Evolutionary conservation across 1,140 invertebrate species (phyloP), one percentile per base, ranked within the genome.

Genomic region (Maniola jurtina): DNA sequence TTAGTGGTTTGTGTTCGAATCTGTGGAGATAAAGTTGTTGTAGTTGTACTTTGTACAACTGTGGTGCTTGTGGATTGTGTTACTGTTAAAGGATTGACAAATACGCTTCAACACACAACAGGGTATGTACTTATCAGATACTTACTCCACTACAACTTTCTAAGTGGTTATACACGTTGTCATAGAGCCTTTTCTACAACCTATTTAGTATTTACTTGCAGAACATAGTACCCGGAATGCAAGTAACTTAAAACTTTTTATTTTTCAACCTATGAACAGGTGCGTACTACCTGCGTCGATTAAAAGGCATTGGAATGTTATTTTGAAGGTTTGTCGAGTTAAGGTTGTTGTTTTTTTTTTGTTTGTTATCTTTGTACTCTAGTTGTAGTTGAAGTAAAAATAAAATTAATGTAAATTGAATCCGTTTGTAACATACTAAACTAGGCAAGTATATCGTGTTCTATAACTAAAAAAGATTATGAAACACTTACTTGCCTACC

Each of bases 1-100:
- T 86, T 84, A 84, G 86, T 89, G 84, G 68, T 76, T 25, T 77
- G 84, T 89, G 87, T 86, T 86, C 73, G 72, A 86, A 84, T 81
- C 83, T 81, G 82, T 84, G 84, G 75, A 81, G 77, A 73, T 74
- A 76, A 75, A 81, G 72, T 76, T 74, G 62, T 75, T 52, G 80
- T 75, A 79, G 65, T 74, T 76, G 71, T 76, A 76, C 70, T 73
- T 73, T 75, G 69, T 84, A 76, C 70, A 68, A 76, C 66, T 77
- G 75, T 79, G 75, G 77, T 77, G 69, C 48, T 13, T 82, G 80
- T 84, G 78, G 61, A 80, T 81, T 72, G 79, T 86, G 80, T 64
- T 59, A 55, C 8, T 64, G 42, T 61, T 64, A 75, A 79, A 82
- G 87, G 85, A 89, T 88, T 88, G 78, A 72, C 72, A 73, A 63